phyloP scores from a whole-genome alignment of 2,113 vertebrate species.

The Podarcis cretensis region DNA sequence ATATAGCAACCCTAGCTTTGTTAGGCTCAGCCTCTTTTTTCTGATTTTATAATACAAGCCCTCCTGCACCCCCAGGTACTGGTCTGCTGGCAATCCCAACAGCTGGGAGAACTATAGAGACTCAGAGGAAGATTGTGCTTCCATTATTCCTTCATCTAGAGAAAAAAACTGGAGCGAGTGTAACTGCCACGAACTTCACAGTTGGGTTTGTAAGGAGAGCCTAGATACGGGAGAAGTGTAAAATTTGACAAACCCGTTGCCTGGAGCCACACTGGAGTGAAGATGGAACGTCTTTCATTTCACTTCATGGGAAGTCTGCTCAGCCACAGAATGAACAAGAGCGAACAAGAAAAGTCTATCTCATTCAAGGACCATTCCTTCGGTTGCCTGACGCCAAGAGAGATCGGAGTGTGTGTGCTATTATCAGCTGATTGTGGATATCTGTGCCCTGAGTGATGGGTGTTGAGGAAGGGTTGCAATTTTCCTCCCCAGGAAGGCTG shows the following conservation, averaged over 20 bases:
- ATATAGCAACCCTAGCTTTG: background rate
- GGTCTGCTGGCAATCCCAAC: background rate
- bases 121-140: background rate
- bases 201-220: background rate
- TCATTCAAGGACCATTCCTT: background rate
- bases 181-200: background rate
- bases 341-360: background rate
- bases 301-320: background rate
- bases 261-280: background rate
- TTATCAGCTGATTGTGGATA: too few relatives aligned
- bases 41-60: background rate
- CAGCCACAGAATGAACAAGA: background rate
- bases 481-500: background rate
- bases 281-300: background rate
- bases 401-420: too few relatives aligned
- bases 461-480: background rate
- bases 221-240: background rate
- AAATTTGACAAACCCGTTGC: background rate
- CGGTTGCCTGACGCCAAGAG: background rate
- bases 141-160: background rate
- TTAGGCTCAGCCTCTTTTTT: background rate
- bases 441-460: too few relatives aligned
- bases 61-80: background rate
- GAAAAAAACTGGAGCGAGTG: background rate
- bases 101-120: background rate